These are phyloP conservation scores for Thunnus albacares DNA, from an alignment of 2,797 vertebrate genomes.

Conservation along the genomic window DNA sequence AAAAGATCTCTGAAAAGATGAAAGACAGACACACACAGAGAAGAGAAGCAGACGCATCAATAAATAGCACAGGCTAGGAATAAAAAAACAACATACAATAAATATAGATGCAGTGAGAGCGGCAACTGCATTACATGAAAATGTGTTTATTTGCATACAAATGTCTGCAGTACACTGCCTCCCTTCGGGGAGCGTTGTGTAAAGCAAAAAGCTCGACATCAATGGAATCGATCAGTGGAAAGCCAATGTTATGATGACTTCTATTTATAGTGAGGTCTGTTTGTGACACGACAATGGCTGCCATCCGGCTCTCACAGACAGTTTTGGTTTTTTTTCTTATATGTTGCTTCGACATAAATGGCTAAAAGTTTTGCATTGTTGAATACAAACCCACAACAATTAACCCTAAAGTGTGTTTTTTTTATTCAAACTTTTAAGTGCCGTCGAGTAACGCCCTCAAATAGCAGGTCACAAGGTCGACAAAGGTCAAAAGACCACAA, in stretches of 20 bases:
- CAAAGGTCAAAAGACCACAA: slow-evolving; percentile 51
- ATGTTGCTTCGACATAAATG: neutral
- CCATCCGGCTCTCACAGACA: slow-evolving; percentile 12
- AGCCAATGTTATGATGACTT: slow-evolving; percentile 64
- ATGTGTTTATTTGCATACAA: slow-evolving; percentile 44
- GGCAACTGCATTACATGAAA: slow-evolving; percentile 33
- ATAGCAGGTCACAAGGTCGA: slow-evolving; percentile 38
- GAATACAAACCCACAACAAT: neutral
- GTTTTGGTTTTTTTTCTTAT: neutral
- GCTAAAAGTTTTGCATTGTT: neutral
- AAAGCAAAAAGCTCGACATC: slow-evolving; percentile 60
- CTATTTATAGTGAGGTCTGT: slow-evolving; percentile 77
- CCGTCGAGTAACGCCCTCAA: slow-evolving; percentile 17
- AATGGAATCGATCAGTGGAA: slow-evolving; percentile 77
- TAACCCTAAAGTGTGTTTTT: neutral
- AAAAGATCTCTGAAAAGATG: slow-evolving; percentile 24
- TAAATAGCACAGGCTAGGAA: slow-evolving; percentile 10
- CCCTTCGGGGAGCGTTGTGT: slow-evolving; percentile 39
- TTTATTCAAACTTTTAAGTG: slow-evolving; percentile 9
- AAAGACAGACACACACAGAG: slow-evolving; percentile 30
- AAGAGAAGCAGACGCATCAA: slow-evolving; percentile 5
- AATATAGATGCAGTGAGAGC: slow-evolving; percentile 5
- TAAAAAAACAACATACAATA: neutral
- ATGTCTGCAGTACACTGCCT: slow-evolving; percentile 29
- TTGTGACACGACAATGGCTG: slow-evolving; percentile 58